Evolutionary conservation across 2,113 vertebrate genomes (phyloP), one percentile per base, ranked within the genome.

Genomic region (Desmodus rotundus): DNA sequence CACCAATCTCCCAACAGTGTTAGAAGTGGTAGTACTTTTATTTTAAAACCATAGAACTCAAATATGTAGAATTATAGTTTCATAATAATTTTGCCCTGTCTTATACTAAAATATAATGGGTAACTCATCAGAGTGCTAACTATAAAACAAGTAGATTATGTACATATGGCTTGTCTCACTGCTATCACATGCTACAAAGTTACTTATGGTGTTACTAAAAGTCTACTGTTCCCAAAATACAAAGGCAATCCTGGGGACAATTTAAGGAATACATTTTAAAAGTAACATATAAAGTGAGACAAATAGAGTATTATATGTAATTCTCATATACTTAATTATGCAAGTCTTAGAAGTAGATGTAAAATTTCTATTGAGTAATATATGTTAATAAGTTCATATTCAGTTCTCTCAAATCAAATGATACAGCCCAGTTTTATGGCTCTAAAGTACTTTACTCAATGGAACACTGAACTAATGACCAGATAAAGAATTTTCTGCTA

Each of bases 401-500:
- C 52, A 20, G 43, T 73, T 92, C 73, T 84, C 70, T 92, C 67
- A 78, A 78, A 78, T 45, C 20, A 89, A 89, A 96, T 97, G n/a
- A 86, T 88, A 76, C 3, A 95, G 56, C 22, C 14, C 16, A 85
- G 24, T 91, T 97, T 96, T 93, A 96, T 28, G 65, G 52, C 4
- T 73, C 73, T 43, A 54, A 93, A 83, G 38, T 73, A 89, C 7
- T 95, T 97, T 88, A 94, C 76, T 92, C 89, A 38, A 70, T 45
- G 31, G 63, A 94, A 94, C 11, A 54, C 19, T 93, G 88, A 97
- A 80, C 63, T 98, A 96, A 97, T 96, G 87, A 96, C 15, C 45
- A 97, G 94, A 92, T 93, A 89, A 98, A 97, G 56, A 91, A 89
- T 97, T 96, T 98, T 97, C 87, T 95, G 77, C 65, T 96, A 95